Evolutionary conservation across 2,888 invertebrate genomes (phyloP).

Genomic region (Lasiommata megera): DNA sequence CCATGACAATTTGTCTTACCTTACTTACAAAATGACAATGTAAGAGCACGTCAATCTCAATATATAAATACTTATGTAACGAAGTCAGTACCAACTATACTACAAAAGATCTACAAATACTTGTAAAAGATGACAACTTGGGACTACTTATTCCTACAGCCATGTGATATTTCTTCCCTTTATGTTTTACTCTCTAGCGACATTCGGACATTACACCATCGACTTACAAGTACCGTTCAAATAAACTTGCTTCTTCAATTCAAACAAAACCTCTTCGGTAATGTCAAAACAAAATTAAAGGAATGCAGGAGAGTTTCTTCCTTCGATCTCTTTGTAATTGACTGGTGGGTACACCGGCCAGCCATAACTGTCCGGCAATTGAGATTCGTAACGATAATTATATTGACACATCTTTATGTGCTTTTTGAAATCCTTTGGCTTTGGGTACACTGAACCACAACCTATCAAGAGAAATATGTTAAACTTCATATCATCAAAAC

Average conservation of each 20-base stretch:
- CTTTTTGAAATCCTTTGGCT: constrained; percentile 75
- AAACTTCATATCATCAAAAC: background rate
- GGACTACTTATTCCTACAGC: background rate
- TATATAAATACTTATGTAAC: background rate
- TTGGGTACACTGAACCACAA: constrained; percentile 81
- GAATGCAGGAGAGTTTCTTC: constrained; percentile 28
- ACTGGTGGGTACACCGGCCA: constrained; percentile 39
- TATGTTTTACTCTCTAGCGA: constrained; percentile 7
- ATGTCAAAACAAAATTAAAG: constrained; percentile 9
- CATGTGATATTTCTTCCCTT: background rate
- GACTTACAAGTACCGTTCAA: constrained; percentile 2
- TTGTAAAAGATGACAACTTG: background rate
- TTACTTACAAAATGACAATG: background rate
- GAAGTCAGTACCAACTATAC: background rate
- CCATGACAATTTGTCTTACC: background rate
- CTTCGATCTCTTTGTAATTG: constrained; percentile 29
- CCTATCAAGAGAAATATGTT: constrained; percentile 52
- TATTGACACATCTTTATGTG: constrained; percentile 68
- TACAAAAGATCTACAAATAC: background rate
- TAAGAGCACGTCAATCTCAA: background rate
- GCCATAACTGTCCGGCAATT: constrained; percentile 39
- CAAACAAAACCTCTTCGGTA: constrained; percentile 7
- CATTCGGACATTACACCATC: background rate
- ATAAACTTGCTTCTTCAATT: constrained; percentile 6
- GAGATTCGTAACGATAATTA: constrained; percentile 35